Conservation (phyloP, 2,113 vertebrate genomes). For the Tiliqua scincoides region DNA sequence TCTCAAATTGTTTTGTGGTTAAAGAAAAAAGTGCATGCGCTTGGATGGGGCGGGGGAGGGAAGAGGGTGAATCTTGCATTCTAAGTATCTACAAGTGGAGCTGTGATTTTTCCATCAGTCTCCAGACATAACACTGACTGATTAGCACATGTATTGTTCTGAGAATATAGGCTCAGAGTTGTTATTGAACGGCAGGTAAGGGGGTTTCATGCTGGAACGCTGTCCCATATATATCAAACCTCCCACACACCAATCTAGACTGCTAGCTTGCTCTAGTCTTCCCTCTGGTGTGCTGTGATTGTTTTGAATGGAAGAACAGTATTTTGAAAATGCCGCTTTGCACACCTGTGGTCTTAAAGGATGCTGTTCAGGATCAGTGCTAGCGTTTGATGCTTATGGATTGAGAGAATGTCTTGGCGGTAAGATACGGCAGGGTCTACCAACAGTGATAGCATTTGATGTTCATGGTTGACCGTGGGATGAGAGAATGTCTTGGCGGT, state of each 20-base stretch:
- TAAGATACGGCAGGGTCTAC: no score
- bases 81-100: neutral
- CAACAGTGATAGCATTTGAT: no score
- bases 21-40: neutral
- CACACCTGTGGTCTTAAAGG: neutral
- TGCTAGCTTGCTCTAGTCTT: neutral
- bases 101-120: neutral
- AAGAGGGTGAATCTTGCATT: neutral
- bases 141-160: neutral
- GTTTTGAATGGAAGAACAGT: no score
- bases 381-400: no score
- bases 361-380: no score
- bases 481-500: no score
- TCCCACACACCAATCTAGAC: neutral
- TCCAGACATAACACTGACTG: slow-evolving; percentile 1
- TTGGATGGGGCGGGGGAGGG: neutral
- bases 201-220: neutral
- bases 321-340: neutral
- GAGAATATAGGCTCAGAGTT: neutral
- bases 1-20: neutral
- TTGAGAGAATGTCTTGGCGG: no score
- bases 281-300: neutral
- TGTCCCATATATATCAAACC: neutral
- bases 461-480: no score
- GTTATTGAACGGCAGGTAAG: neutral